Evolutionary conservation across 2,797 vertebrate species (phyloP), one percentile per base, ranked within the genome.

Genomic region (Synanceia verrucosa): DNA sequence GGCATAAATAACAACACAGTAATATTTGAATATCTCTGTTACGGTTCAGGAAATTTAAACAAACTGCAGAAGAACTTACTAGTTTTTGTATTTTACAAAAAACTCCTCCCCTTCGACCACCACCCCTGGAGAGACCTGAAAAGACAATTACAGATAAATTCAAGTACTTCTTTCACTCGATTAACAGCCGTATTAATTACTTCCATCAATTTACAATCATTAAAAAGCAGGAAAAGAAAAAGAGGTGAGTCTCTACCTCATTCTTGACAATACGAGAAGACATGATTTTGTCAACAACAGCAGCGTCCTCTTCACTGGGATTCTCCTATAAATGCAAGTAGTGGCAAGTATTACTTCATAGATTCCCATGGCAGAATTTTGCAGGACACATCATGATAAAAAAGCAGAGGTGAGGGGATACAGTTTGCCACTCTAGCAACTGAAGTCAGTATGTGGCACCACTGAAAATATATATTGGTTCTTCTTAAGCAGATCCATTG

Each of bases 81-180:
- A 99, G 93, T 99, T 99, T 93, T 99, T 99, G 88, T 99, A 99
- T 91, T 99, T 99, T 44, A 99, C 98, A 92, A 96, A 99, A 91
- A 96, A 99, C 91, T 99, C 97, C 88, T 99, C 98, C 65, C 91
- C 92, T 90, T 99, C 98, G 34, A 97, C 93, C 72, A 96, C 82
- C 60, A 96, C 92, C 65, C 97, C 97, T 78, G 96, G 90, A 79
- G 96, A 95, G 47, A 97, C 83, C 98, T 99, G 86, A 18, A 91
- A n/a, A 69, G 36, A 59, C 0, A 5, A 50, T 37, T 65, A 41
- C 2, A 71, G 1, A 58, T 5, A 14, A 43, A 53, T 4, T 2
- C 31, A 36, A 39, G 3, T 10, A 36, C 8, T 26, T 16, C 12
- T 33, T 34, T 8, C 6, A 28, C 3, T 36, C 31, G 2, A 10